Evolutionary conservation across 1,140 invertebrate species (phyloP), one percentile per base, ranked within the genome.

Genomic region (Colletes gigas): DNA sequence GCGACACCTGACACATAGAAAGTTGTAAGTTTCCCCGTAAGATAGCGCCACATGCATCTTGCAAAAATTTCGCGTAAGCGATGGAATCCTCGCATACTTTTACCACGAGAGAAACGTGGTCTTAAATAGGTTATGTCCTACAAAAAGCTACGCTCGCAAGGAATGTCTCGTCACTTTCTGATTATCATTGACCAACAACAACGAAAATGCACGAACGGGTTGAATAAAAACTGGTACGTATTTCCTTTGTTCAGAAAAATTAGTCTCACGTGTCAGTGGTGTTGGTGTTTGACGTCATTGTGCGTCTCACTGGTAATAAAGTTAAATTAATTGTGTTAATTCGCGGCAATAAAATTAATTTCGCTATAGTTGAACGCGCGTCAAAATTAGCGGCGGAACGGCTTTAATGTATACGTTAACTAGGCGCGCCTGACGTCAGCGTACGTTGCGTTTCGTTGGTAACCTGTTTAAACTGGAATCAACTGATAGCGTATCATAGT

Each of bases 391-490:
- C 15, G 15, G 69, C 17, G 47, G 39, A 30, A 55, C 17, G 52
- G 39, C 72, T 65, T 63, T 14, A 19, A 79, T 50, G n/a, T 19
- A 41, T 15, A 14, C 39, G 57, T 76, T 74, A 30, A 39, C 50
- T 39, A 7, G 54, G 47, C 10, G 19, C 17, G 66, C 14, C 8
- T 73, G 77, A 79, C 77, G 77, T 79, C 77, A 73, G 44, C 15
- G 5, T 19, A 30, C 60, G 17, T 73, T 60, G 14, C 12, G 50
- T 73, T 79, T 66, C 69, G 70, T 73, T 73, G 70, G 52, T 47
- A 79, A 79, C 69, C 50, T 72, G 70, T 79, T 73, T 73, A 70
- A 79, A 79, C 77, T 63, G 77, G 70, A 73, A 79, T 54, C 21
- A 55, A 1, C 41, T 41, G 77, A 79, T 79, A 79, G 50, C 50